Evolutionary conservation across 1,140 invertebrate genomes (phyloP).

Genomic region (Eubasilissa regina): DNA sequence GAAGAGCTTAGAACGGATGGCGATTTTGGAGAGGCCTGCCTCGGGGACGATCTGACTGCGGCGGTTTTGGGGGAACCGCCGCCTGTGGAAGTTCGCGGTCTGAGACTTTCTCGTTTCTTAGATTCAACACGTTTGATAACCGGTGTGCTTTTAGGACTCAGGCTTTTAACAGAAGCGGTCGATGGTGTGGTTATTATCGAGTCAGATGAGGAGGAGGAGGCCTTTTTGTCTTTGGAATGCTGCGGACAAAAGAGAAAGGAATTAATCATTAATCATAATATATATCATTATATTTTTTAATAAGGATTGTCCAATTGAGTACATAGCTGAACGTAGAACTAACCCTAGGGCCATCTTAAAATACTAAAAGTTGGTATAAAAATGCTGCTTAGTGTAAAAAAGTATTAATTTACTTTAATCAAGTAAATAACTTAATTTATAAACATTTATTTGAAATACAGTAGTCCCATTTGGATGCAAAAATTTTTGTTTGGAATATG

Average conservation of each 20-base stretch:
- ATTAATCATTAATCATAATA: too few species aligned
- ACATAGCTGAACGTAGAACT: too few species aligned
- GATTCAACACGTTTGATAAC: neutral
- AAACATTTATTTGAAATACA: too few species aligned
- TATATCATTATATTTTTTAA: neutral
- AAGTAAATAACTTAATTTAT: too few species aligned
- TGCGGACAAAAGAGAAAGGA: constrained; percentile 4
- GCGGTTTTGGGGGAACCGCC: neutral
- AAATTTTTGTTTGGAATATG: too few species aligned
- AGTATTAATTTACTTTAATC: too few species aligned
- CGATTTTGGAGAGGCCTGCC: neutral
- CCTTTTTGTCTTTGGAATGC: constrained; percentile 24
- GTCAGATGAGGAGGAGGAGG: neutral
- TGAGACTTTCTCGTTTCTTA: constrained; percentile 8
- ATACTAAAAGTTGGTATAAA: too few species aligned
- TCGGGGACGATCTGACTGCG: neutral
- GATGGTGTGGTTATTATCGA: neutral
- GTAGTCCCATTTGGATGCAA: too few species aligned
- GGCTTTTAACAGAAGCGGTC: neutral
- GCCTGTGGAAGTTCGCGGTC: neutral
- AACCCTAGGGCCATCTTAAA: too few species aligned
- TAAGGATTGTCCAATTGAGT: neutral
- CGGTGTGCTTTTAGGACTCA: constrained; percentile 2
- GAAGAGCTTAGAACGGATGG: constrained; percentile 57
- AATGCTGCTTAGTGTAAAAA: too few species aligned